Conservation (phyloP, 2,888 invertebrate species). For the Pseudococcus jackbeardsleyi region DNA sequence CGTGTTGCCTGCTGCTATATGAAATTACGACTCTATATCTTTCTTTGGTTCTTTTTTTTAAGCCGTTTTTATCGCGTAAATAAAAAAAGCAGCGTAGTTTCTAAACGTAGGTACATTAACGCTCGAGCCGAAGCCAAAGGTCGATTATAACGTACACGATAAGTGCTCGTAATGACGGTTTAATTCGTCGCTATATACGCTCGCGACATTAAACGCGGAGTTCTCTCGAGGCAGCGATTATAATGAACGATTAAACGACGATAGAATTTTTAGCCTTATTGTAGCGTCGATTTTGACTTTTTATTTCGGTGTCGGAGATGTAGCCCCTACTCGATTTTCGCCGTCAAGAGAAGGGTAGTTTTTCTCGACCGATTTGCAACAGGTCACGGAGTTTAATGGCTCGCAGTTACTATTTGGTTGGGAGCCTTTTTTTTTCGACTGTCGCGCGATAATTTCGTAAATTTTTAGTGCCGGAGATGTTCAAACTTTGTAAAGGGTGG, state of each 20-base stretch:
- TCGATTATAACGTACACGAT: neutral
- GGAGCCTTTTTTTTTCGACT: neutral
- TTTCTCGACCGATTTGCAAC: neutral
- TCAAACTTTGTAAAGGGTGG: too few species aligned
- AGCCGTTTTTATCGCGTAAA: neutral
- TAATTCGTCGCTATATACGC: neutral
- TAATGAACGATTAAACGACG: neutral
- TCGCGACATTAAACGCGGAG: neutral
- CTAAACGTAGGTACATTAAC: too few species aligned
- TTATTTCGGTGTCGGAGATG: neutral
- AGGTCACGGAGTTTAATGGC: neutral
- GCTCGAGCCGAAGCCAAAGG: neutral
- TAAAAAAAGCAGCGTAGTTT: neutral
- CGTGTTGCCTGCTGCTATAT: conserved; percentile 3
- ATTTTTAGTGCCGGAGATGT: neutral
- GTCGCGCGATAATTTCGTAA: conserved; percentile 14
- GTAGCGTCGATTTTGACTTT: neutral
- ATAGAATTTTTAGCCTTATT: neutral
- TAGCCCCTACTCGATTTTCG: neutral
- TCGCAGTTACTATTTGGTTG: conserved; percentile 5
- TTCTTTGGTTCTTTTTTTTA: neutral
- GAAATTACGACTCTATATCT: neutral
- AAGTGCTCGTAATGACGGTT: neutral
- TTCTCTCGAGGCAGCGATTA: neutral
- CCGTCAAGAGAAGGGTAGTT: neutral